Conservation (phyloP, 2,888 invertebrate species). For the Baccha elongata region DNA sequence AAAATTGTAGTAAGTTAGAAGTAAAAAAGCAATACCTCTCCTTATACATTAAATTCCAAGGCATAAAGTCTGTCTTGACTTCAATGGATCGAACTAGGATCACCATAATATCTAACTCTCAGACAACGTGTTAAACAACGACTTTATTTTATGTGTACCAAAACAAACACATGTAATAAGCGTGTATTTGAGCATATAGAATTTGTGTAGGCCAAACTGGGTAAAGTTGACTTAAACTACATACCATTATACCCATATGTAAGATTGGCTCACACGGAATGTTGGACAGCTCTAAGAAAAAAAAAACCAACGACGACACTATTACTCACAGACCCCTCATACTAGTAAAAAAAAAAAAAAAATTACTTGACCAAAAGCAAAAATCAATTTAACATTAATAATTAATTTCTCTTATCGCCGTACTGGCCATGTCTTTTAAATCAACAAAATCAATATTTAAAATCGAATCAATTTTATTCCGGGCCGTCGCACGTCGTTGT, state of each 20-base stretch:
- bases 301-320: slow-evolving; percentile 39
- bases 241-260: slow-evolving; percentile 15
- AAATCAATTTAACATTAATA: slow-evolving; percentile 78
- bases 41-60: background rate
- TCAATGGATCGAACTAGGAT: background rate
- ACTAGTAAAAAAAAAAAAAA: too few relatives aligned
- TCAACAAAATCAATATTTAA: slow-evolving; percentile 82
- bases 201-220: slow-evolving; percentile 58
- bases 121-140: slow-evolving; percentile 62
- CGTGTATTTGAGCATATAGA: slow-evolving; percentile 38
- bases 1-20: slow-evolving; percentile 13
- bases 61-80: background rate
- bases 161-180: slow-evolving; percentile 62
- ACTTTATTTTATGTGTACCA: slow-evolving; percentile 60
- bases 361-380: slow-evolving; percentile 55
- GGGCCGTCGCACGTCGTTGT: slow-evolving; percentile 15
- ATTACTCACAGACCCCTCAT: slow-evolving; percentile 2
- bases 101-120: background rate
- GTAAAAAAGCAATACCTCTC: background rate
- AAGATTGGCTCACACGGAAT: slow-evolving; percentile 9
- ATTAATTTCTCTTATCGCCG: slow-evolving; percentile 79
- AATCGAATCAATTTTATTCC: slow-evolving; percentile 80
- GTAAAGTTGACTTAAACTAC: slow-evolving; percentile 26
- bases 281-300: background rate
- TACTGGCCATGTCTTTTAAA: slow-evolving; percentile 78